Conservation (phyloP, 2,888 invertebrate species). For the Amphipyra berbera region DNA sequence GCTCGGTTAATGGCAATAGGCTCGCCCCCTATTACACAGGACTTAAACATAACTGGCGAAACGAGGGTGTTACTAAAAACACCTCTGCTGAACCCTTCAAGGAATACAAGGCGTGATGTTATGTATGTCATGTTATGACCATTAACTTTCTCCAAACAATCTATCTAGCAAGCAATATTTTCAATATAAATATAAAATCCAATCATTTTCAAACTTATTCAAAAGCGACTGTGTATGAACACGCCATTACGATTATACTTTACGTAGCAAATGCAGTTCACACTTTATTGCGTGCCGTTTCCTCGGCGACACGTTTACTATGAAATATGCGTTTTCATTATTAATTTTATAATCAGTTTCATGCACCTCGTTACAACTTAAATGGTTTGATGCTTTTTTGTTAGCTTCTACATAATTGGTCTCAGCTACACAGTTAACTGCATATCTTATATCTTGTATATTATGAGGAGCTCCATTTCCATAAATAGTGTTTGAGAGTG, state of each 20-base stretch:
- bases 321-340: constrained; percentile 59
- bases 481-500: constrained; percentile 1
- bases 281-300: constrained; percentile 64
- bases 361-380: constrained; percentile 27
- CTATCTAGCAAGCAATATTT: too few species aligned
- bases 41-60: too few species aligned
- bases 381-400: constrained; percentile 21
- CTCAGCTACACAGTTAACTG: not conserved
- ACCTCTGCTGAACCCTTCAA: too few species aligned
- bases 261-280: constrained; percentile 58
- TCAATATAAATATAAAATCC: too few species aligned
- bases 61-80: too few species aligned
- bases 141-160: too few species aligned
- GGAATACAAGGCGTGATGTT: too few species aligned
- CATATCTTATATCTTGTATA: not conserved
- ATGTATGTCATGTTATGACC: too few species aligned
- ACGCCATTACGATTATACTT: constrained; percentile 27
- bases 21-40: too few species aligned
- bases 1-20: too few species aligned
- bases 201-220: not conserved
- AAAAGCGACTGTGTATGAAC: constrained; percentile 11
- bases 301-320: constrained; percentile 43
- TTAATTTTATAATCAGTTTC: constrained; percentile 57
- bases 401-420: constrained; percentile 12
- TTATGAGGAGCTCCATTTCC: not conserved